Evolutionary conservation across 2,797 vertebrate genomes (phyloP).

Genomic region (Epinephelus awoara): DNA sequence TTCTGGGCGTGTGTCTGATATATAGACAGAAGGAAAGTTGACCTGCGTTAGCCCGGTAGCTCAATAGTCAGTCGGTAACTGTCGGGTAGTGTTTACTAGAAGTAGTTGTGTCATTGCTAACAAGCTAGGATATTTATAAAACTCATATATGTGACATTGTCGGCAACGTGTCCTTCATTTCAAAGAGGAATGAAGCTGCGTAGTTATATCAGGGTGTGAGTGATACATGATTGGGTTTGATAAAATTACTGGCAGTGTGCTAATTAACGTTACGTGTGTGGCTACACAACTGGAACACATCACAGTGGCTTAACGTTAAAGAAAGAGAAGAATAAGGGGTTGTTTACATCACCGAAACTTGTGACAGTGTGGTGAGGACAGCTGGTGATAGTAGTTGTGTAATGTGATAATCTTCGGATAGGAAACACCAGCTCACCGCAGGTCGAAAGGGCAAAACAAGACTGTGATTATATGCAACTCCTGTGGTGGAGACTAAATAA

Average conservation of each 20-base stretch:
- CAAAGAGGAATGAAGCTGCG: not conserved
- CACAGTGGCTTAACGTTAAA: not conserved
- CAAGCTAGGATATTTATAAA: not conserved
- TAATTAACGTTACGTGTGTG: not conserved
- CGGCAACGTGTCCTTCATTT: not conserved
- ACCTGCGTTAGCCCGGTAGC: constrained; percentile 32
- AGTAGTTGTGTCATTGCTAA: not conserved
- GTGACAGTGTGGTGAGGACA: not conserved
- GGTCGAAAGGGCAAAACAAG: not conserved
- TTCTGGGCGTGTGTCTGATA: not conserved
- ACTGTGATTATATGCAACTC: no score
- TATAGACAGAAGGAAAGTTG: not conserved
- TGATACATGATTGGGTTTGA: not conserved
- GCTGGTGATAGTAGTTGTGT: not conserved
- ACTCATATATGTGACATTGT: not conserved
- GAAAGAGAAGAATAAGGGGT: not conserved
- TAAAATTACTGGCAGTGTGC: not conserved
- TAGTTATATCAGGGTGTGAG: no score
- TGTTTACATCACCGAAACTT: not conserved
- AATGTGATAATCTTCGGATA: not conserved
- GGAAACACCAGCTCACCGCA: not conserved
- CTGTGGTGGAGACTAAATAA: no score
- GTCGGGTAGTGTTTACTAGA: not conserved
- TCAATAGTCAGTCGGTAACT: not conserved
- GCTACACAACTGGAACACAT: not conserved